Conservation (phyloP, 2,113 vertebrate species). For the Ochotona princeps region DNA sequence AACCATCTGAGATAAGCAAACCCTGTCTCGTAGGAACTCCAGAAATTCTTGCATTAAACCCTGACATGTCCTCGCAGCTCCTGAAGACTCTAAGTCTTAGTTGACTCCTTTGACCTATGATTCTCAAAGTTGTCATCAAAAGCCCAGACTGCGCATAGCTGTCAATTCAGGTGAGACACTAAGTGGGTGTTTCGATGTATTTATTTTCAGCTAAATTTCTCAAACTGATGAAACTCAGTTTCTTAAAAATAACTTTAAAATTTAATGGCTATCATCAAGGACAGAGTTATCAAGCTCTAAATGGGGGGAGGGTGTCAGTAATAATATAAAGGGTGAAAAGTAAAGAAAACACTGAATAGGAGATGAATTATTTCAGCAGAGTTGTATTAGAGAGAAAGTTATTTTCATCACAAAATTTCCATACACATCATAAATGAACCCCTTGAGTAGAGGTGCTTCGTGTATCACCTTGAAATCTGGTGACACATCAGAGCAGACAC, state of each 20-base stretch:
- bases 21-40: background rate
- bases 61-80: background rate
- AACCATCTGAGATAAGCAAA: conserved; percentile 17
- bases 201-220: conserved; percentile 34
- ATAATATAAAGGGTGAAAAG: background rate
- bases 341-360: background rate
- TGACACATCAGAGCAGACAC: background rate
- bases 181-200: background rate
- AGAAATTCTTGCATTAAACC: background rate
- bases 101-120: background rate
- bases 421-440: background rate
- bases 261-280: conserved; percentile 25
- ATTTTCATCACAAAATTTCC: conserved; percentile 7
- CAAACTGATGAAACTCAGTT: conserved; percentile 33
- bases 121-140: background rate
- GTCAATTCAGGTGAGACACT: background rate
- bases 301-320: background rate
- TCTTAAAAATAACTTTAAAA: conserved; percentile 68
- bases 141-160: background rate
- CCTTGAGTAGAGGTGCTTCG: conserved; percentile 49
- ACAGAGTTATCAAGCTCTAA: background rate
- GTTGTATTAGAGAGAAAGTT: background rate
- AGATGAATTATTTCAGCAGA: background rate
- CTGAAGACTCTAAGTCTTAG: background rate
- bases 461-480: background rate